Percentiles rank a stretch among this genome's conserved stretches.
phyloP scores from a whole-genome alignment of 2,113 vertebrate genomes.

The Oplegnathus fasciatus region DNA sequence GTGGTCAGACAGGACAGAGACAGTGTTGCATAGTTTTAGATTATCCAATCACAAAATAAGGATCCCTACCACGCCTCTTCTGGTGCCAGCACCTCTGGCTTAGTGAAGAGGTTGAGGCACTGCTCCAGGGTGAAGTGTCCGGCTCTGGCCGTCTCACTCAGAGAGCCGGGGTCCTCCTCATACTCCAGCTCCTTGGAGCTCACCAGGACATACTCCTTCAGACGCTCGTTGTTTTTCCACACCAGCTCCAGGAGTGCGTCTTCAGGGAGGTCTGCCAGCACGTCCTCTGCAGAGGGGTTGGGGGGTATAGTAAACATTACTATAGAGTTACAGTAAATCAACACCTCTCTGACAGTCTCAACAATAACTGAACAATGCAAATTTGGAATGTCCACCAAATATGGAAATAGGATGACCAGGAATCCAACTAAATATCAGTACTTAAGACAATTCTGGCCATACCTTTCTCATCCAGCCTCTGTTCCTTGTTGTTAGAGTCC shows the following conservation, averaged over 20 bases:
- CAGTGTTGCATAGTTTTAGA: neutral
- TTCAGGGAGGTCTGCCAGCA: constrained; percentile 87
- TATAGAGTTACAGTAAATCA: neutral
- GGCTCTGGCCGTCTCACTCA: constrained; percentile 93
- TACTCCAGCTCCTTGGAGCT: constrained; percentile 97
- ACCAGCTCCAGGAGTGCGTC: constrained; percentile 92
- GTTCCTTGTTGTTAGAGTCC: constrained; percentile 90
- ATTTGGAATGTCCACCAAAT: neutral
- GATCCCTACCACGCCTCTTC: constrained; percentile 96
- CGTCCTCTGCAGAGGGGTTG: constrained; percentile 83
- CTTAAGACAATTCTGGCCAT: neutral
- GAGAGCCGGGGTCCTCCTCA: constrained; percentile 92
- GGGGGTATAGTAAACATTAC: neutral
- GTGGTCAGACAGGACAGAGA: neutral
- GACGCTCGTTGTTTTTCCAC: constrained; percentile 97
- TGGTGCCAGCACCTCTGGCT: constrained; percentile 96
- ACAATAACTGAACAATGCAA: neutral
- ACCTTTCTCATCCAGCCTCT: constrained; percentile 96
- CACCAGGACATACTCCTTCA: constrained; percentile 95
- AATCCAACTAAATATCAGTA: neutral
- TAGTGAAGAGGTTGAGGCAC: constrained; percentile 98
- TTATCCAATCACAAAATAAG: neutral
- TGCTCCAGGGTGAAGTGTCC: constrained; percentile 98
- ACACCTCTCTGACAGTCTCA: neutral
- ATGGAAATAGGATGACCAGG: neutral